Percentiles rank a stretch among this genome's conserved stretches.
phyloP scores from a whole-genome alignment of 2,888 invertebrate genomes.

The Xestia ashworthii region DNA sequence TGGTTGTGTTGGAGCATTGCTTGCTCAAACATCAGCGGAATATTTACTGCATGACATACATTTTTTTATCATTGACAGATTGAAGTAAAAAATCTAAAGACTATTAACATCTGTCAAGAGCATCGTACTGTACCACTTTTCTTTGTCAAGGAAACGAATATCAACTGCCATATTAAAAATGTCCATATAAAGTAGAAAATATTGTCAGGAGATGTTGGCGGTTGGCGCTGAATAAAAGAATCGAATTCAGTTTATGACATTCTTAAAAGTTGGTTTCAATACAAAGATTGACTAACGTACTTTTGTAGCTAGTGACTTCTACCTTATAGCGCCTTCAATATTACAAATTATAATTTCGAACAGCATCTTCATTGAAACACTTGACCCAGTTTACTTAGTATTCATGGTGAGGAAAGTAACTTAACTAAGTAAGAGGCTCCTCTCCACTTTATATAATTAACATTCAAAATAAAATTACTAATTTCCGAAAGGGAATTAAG shows the following conservation, averaged over 20 bases:
- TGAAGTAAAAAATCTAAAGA: neutral
- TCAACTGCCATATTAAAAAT: conserved; percentile 16
- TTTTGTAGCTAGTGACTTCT: conserved; percentile 3
- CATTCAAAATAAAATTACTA: conserved; percentile 46
- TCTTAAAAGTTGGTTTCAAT: conserved; percentile 4
- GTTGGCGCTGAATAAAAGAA: conserved; percentile 19
- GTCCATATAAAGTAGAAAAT: neutral
- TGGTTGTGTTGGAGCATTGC: neutral
- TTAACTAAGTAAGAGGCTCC: conserved; percentile 21
- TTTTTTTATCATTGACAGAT: neutral
- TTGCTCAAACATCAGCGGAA: too few species aligned
- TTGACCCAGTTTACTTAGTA: conserved; percentile 20
- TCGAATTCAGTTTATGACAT: conserved; percentile 11
- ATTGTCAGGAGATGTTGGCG: neutral
- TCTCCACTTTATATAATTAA: conserved; percentile 46
- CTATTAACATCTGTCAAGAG: neutral
- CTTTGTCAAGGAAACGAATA: neutral
- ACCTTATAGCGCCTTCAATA: neutral
- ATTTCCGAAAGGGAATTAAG: conserved; percentile 32
- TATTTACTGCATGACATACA: neutral
- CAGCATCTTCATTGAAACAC: conserved; percentile 11
- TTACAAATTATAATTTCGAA: conserved; percentile 2
- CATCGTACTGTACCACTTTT: neutral
- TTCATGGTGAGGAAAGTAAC: conserved; percentile 20
- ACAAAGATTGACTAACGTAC: conserved; percentile 9